These are phyloP conservation scores for Elgonia sp. DNA, from an alignment of 2,888 invertebrate species.

Conservation along the genomic window DNA sequence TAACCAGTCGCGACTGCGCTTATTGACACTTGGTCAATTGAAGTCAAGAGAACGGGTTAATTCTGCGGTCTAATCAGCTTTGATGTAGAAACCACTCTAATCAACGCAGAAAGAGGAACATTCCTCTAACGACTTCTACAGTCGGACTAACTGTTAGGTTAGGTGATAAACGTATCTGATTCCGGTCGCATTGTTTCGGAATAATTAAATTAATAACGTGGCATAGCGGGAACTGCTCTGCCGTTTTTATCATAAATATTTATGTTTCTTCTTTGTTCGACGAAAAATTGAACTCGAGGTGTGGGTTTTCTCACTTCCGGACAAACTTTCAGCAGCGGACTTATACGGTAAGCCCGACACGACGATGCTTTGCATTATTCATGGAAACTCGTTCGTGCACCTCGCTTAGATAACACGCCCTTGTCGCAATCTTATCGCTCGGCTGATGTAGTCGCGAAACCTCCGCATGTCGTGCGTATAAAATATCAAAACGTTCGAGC, in stretches of 20 bases:
- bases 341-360: constrained; percentile 58
- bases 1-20: constrained; percentile 69
- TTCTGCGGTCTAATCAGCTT: constrained; percentile 39
- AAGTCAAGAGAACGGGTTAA: constrained; percentile 85
- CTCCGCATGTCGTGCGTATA: constrained; percentile 74
- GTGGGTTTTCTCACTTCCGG: constrained; percentile 72
- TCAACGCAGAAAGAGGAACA: constrained; percentile 35
- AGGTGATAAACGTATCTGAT: constrained; percentile 58
- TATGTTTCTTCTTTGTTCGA: constrained; percentile 58
- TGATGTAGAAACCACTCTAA: constrained; percentile 42
- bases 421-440: constrained; percentile 81
- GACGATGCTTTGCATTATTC: constrained; percentile 81
- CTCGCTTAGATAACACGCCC: constrained; percentile 81
- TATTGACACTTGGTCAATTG: constrained; percentile 86
- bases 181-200: constrained; percentile 44
- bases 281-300: constrained; percentile 58
- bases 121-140: constrained; percentile 28
- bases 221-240: constrained; percentile 24
- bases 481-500: constrained; percentile 29
- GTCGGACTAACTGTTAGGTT: constrained; percentile 24
- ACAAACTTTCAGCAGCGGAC: constrained; percentile 65
- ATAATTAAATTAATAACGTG: constrained; percentile 63
- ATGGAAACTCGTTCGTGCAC: constrained; percentile 78
- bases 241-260: constrained; percentile 61
- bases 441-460: constrained; percentile 75